These are phyloP conservation scores for Hippoglossus hippoglossus DNA, from an alignment of 2,797 vertebrate genomes.

Conservation along the genomic window DNA sequence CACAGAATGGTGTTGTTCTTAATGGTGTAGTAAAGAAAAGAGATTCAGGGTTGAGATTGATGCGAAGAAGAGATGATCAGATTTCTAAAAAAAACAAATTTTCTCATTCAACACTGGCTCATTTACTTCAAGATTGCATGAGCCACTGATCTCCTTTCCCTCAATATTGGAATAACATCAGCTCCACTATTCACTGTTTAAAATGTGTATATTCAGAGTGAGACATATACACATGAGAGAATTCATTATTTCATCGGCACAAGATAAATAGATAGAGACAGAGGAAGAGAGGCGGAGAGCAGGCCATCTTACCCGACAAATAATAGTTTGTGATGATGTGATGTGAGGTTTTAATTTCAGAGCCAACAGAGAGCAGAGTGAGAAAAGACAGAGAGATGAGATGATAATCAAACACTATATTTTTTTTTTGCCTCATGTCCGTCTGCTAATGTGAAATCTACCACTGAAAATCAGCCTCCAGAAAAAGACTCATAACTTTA, in stretches of 20 bases:
- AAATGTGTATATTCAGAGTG: constrained; percentile 1
- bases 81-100: background rate
- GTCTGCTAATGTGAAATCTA: background rate
- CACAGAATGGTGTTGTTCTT: background rate
- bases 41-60: background rate
- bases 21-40: background rate
- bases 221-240: background rate
- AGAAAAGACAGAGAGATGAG: background rate
- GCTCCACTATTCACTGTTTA: background rate
- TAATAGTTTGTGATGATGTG: constrained; percentile 6
- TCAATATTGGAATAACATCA: constrained; percentile 2
- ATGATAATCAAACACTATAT: constrained; percentile 5
- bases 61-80: background rate
- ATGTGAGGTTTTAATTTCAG: constrained; percentile 24
- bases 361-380: background rate
- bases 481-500: background rate
- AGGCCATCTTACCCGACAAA: background rate
- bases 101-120: background rate
- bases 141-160: background rate
- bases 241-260: too few relatives aligned
- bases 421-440: background rate
- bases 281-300: background rate
- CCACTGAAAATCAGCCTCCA: background rate
- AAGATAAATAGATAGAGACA: background rate
- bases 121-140: constrained; percentile 1